Evolutionary conservation across 2,888 invertebrate genomes (phyloP), one percentile per base, ranked within the genome.

Genomic region (Cistogaster globosa): DNA sequence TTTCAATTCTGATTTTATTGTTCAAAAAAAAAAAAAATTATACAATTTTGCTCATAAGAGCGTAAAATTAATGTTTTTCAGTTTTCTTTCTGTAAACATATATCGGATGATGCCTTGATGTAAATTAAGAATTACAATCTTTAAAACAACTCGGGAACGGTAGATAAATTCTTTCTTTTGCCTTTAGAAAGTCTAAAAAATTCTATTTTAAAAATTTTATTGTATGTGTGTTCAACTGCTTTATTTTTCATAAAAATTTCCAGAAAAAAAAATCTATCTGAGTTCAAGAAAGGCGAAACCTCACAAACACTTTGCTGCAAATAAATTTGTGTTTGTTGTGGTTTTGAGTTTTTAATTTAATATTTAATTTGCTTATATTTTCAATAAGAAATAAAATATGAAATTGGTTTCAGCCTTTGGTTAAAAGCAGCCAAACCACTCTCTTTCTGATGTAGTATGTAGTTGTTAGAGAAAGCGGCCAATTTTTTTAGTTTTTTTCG

Each of bases 261-360:
- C n/a, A n/a, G n/a, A 42, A 32, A 36, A 6, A 26, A 7, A 32
- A 32, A 32, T 5, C 32, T 0, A 32, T 53, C n/a, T 20, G 53
- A 53, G 22, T 26, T 14, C 22, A 53, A 26, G 48, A 11, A 55
- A 62, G 48, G 14, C 45, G 26, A 8, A 78, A 76, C 58, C 79
- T 75, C 62, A 32, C n/a, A n/a, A n/a, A 83, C 79, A 82, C 74
- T 82, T 65, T 67, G 80, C 62, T 77, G 84, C 72, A 79, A 86
- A 76, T 83, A 83, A 86, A 77, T 78, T 85, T 85, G 80, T 83
- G 62, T 85, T 85, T 83, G 79, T 83, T 83, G 84, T 48, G 84
- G 84, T 81, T 84, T 84, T 77, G 80, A 72, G 81, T 55, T 69
- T 84, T 48, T 68, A 2, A 38, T n/a, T 74, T 55, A 53, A 51